Evolutionary conservation across 2,888 invertebrate species (phyloP).

Genomic region (Penaeus monodon): DNA sequence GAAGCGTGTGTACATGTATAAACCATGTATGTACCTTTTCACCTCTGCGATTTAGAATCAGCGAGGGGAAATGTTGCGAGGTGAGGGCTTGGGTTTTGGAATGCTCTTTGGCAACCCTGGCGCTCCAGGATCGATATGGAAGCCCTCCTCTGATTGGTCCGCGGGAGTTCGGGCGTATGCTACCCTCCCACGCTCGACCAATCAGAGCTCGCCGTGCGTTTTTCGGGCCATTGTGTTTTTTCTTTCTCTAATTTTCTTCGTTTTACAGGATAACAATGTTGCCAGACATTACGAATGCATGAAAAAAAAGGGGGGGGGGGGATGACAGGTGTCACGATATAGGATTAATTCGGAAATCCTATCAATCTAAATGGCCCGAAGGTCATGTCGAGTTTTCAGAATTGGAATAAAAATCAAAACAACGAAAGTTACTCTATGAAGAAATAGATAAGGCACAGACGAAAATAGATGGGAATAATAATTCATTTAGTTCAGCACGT

Average conservation of each 20-base stretch:
- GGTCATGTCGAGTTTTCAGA: too few species aligned
- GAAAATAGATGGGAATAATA: not conserved
- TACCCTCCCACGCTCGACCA: slow-evolving; percentile 55
- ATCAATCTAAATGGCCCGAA: too few species aligned
- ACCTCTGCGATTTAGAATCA: not conserved
- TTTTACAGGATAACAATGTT: not conserved
- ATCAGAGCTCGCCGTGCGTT: slow-evolving; percentile 29
- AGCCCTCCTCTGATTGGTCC: slow-evolving; percentile 45
- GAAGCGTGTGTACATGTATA: not conserved
- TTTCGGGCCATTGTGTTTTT: not conserved
- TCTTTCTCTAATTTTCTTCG: slow-evolving; percentile 8
- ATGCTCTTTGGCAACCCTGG: slow-evolving; percentile 40
- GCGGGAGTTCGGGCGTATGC: slow-evolving; percentile 53
- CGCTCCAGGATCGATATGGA: slow-evolving; percentile 49
- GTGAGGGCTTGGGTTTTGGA: slow-evolving; percentile 8
- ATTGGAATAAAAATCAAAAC: too few species aligned
- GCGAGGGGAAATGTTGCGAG: not conserved
- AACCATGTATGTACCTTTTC: not conserved
- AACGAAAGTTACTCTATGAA: too few species aligned
- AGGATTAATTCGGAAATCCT: too few species aligned
- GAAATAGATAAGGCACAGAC: too few species aligned
- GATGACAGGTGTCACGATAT: too few species aligned
- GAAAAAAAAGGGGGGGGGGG: too few species aligned
- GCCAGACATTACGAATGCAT: too few species aligned
- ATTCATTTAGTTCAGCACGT: slow-evolving; percentile 17